These are phyloP conservation scores for Axis porcinus DNA, from an alignment of 2,113 vertebrate genomes.

Conservation along the genomic window DNA sequence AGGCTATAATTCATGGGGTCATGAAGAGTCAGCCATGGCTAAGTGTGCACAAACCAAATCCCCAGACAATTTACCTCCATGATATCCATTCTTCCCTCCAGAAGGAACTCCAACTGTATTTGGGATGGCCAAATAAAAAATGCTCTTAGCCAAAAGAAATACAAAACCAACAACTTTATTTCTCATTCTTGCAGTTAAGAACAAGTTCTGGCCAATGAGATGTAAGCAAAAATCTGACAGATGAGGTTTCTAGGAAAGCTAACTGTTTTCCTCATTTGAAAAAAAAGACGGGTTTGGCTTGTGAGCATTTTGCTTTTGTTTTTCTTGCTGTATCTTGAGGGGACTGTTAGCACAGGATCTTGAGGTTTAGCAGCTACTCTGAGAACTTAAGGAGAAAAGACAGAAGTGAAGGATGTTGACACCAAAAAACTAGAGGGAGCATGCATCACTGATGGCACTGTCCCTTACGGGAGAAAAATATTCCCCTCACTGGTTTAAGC, in stretches of 20 bases:
- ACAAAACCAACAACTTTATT: not conserved
- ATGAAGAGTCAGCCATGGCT: not conserved
- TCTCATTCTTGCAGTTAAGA: not conserved
- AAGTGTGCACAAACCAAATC: fast-evolving
- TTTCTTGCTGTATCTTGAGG: not conserved
- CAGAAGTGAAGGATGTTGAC: not conserved
- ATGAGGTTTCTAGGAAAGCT: not conserved
- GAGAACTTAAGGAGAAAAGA: not conserved
- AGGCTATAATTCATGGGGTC: not conserved
- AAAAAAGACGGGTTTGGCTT: not conserved
- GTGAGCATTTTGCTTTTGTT: not conserved
- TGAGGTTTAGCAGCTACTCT: not conserved
- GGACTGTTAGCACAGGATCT: too few species aligned
- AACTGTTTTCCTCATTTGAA: not conserved
- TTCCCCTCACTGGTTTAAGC: not conserved
- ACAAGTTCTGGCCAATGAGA: not conserved
- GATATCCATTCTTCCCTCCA: not conserved
- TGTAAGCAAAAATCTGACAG: not conserved
- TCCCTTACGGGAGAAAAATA: not conserved
- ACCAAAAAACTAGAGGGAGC: not conserved
- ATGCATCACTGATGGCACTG: not conserved
- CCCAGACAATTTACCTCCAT: not conserved
- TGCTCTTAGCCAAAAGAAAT: not conserved
- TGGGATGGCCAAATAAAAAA: not conserved
- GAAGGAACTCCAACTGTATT: not conserved